Evolutionary conservation across 2,797 vertebrate genomes (phyloP).

Genomic region (Philypnodon macrostomus): DNA sequence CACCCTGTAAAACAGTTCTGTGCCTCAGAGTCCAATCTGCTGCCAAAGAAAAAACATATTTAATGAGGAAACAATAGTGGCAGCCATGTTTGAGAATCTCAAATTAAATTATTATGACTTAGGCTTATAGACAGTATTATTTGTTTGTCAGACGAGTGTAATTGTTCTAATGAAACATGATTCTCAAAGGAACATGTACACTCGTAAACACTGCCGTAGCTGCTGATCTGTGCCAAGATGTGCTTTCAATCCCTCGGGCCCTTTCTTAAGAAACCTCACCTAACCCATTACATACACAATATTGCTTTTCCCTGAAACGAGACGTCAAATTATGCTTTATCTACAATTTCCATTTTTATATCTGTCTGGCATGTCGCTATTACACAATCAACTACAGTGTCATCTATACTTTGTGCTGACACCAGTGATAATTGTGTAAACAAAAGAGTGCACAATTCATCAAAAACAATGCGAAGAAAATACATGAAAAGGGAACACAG

Average conservation of each 20-base stretch:
- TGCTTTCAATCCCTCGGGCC: conserved; percentile 34
- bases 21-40: too few species aligned
- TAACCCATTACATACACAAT: conserved; percentile 42
- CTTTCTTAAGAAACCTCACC: conserved; percentile 43
- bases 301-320: conserved; percentile 43
- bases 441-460: conserved; percentile 40
- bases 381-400: conserved; percentile 62
- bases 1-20: too few species aligned
- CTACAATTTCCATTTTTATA: conserved; percentile 47
- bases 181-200: neutral
- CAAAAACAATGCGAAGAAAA: conserved; percentile 29
- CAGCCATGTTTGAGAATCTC: too few species aligned
- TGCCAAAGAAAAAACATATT: too few species aligned
- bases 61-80: too few species aligned
- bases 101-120: too few species aligned
- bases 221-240: conserved; percentile 35
- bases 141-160: neutral
- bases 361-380: conserved; percentile 36
- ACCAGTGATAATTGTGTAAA: conserved; percentile 54
- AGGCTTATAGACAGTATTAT: neutral
- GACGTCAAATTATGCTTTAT: conserved; percentile 43
- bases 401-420: conserved; percentile 55
- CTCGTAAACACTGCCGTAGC: conserved; percentile 30
- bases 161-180: conserved; percentile 3
- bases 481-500: conserved; percentile 31